These are phyloP conservation scores for Microcebus lehilahytsara DNA, from an alignment of 2,113 vertebrate genomes.

Conservation along the genomic window DNA sequence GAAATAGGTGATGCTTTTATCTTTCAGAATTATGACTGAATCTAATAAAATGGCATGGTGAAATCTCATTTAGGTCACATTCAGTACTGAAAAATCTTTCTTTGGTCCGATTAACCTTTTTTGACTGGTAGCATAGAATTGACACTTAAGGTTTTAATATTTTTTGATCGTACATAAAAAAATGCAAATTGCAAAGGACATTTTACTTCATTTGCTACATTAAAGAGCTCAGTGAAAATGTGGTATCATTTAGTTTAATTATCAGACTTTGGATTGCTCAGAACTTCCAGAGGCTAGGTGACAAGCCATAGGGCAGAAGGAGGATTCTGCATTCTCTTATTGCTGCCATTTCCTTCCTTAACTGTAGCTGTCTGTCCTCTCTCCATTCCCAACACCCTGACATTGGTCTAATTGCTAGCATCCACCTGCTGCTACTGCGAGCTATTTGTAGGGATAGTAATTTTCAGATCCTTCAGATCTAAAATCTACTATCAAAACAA, in stretches of 20 bases:
- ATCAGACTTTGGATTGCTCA: not conserved
- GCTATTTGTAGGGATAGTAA: not conserved
- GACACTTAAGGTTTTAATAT: not conserved
- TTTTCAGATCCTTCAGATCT: not conserved
- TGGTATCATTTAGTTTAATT: not conserved
- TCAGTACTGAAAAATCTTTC: not conserved
- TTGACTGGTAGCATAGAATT: not conserved
- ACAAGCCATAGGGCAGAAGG: not conserved
- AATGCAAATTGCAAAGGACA: not conserved
- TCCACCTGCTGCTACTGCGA: not conserved
- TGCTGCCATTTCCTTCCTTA: not conserved
- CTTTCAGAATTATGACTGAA: not conserved
- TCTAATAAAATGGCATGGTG: not conserved
- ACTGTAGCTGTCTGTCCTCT: not conserved
- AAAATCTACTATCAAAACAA: not conserved
- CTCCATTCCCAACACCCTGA: not conserved
- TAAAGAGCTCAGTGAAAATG: not conserved
- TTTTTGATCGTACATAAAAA: not conserved
- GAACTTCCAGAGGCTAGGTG: not conserved
- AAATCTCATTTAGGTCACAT: constrained; percentile 9
- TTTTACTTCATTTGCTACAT: not conserved
- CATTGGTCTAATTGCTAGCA: not conserved
- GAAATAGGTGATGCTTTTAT: constrained; percentile 1
- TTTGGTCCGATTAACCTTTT: not conserved
- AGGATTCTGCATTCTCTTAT: not conserved